These are phyloP conservation scores for Cossypha polioptera DNA, from an alignment of 2,797 vertebrate genomes.

Conservation along the genomic window DNA sequence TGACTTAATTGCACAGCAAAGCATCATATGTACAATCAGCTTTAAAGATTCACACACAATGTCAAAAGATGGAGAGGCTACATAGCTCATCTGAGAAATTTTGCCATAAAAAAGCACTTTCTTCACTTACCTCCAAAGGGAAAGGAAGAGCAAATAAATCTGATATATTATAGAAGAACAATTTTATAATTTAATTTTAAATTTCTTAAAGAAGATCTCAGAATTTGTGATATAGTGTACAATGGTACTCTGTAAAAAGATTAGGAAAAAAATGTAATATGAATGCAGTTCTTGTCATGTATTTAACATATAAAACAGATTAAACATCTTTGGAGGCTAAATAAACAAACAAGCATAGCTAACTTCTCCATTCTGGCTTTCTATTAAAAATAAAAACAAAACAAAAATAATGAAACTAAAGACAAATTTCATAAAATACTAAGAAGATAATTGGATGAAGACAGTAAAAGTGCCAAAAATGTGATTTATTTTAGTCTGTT, in stretches of 20 bases:
- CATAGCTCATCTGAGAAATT: neutral
- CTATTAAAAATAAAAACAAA: neutral
- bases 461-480: neutral
- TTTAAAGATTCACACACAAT: neutral
- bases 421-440: neutral
- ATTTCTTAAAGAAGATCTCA: neutral
- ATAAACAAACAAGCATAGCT: neutral
- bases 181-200: neutral
- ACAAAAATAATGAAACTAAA: neutral
- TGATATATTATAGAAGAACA: neutral
- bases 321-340: neutral
- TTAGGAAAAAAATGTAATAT: neutral
- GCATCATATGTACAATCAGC: neutral
- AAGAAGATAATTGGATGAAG: neutral
- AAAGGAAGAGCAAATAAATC: neutral
- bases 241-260: neutral
- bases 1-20: neutral
- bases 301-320: neutral
- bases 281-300: neutral
- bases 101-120: neutral
- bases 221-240: neutral
- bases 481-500: neutral
- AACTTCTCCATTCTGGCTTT: neutral
- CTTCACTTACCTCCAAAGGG: neutral
- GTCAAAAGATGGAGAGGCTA: neutral